Conservation (phyloP, 2,888 invertebrate species). For the Netelia inedita region DNA sequence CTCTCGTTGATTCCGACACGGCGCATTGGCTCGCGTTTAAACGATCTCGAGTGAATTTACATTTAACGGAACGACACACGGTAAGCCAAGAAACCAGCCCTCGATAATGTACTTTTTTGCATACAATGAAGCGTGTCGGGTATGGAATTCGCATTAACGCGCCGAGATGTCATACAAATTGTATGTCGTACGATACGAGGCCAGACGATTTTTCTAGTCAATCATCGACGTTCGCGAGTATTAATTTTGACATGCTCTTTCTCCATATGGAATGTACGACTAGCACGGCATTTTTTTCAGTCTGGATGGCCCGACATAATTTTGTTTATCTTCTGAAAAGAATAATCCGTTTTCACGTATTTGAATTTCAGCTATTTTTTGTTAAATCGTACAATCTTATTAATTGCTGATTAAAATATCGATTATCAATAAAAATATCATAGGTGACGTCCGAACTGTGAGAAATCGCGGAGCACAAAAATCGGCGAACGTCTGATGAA, state of each 20-base stretch:
- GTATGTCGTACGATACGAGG: slow-evolving; percentile 46
- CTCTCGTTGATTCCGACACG: slow-evolving; percentile 21
- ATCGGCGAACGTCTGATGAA: slow-evolving; percentile 62
- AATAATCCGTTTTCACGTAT: background rate
- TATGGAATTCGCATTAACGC: slow-evolving; percentile 48
- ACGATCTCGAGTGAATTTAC: slow-evolving; percentile 38
- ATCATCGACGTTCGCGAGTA: slow-evolving; percentile 71
- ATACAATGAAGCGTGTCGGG: slow-evolving; percentile 63
- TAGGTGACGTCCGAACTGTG: background rate
- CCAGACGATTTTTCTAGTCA: slow-evolving; percentile 72
- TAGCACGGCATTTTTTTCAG: too few species aligned
- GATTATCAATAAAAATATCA: slow-evolving; percentile 1
- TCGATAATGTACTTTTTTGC: slow-evolving; percentile 53
- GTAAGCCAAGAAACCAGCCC: slow-evolving; percentile 6
- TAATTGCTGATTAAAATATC: background rate
- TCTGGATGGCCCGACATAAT: too few species aligned
- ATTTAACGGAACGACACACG: slow-evolving; percentile 55
- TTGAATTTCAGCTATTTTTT: slow-evolving; percentile 6
- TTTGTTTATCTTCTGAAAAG: too few species aligned
- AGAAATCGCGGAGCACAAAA: background rate
- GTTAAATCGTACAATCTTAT: background rate
- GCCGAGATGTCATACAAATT: slow-evolving; percentile 55
- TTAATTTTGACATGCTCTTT: slow-evolving; percentile 6
- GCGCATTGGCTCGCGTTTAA: slow-evolving; percentile 56
- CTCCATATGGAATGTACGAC: background rate